A percentile compares a stretch with the other conserved stretches of the same genome.
These are phyloP conservation scores for Anoplophora glabripennis DNA, from an alignment of 1,140 invertebrate genomes.

Conservation along the genomic window DNA sequence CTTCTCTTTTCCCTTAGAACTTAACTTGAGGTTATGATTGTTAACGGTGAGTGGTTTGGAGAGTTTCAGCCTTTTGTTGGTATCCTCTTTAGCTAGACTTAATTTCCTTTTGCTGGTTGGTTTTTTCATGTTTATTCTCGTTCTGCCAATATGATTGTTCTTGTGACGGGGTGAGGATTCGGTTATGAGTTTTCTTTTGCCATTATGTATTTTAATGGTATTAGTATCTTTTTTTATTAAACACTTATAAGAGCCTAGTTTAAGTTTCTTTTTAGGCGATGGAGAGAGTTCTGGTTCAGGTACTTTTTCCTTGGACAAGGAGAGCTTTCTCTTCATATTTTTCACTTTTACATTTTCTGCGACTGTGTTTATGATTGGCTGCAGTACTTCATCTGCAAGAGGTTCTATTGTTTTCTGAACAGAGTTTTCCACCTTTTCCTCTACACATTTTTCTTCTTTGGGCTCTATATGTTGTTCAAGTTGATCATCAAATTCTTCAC, in stretches of 20 bases:
- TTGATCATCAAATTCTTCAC: no score
- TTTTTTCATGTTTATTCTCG: constrained; percentile 29
- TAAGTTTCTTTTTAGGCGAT: constrained; percentile 34
- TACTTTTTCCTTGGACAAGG: constrained; percentile 33
- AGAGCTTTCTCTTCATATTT: constrained; percentile 47
- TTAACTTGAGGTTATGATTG: no score
- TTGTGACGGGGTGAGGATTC: constrained; percentile 21
- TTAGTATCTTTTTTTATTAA: constrained; percentile 47
- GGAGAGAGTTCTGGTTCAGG: constrained; percentile 17
- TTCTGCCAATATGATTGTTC: no score
- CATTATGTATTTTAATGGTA: constrained; percentile 48
- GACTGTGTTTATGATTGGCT: constrained; percentile 42
- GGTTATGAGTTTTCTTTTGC: constrained; percentile 48
- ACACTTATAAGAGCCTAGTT: constrained; percentile 48
- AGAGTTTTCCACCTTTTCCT: constrained; percentile 23
- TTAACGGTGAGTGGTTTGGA: constrained; percentile 22
- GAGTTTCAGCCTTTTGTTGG: constrained; percentile 33
- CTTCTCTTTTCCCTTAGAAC: constrained; percentile 31
- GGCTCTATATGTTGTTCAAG: no score
- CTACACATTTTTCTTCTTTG: no score
- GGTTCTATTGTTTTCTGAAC: constrained; percentile 4
- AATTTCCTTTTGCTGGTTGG: constrained; percentile 42
- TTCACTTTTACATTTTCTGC: constrained; percentile 49
- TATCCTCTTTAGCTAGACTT: constrained; percentile 47
- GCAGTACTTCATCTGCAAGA: constrained; percentile 27